Percentiles rank a stretch among this genome's conserved stretches.
Conservation (phyloP, 2,797 vertebrate species). For the Phalanger gymnotis region DNA sequence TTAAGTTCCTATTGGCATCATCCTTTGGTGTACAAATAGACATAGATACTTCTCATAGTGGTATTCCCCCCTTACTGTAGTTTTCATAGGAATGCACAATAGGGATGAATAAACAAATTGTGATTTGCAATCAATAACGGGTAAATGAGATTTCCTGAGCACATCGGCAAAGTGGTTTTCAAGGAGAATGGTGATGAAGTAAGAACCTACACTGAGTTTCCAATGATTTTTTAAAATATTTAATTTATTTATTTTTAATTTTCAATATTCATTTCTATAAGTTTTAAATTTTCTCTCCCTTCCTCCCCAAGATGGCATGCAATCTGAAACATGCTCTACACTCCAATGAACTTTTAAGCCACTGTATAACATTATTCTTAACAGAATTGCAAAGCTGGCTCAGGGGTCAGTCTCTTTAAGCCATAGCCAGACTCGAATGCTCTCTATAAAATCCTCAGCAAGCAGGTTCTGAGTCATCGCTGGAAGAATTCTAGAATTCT, state of each 20-base stretch:
- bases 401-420: background rate
- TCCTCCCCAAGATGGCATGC: too few relatives aligned
- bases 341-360: background rate
- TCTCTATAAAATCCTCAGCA: background rate
- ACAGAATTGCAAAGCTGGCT: background rate
- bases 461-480: background rate
- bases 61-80: background rate
- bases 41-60: too few relatives aligned
- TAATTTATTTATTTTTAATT: too few relatives aligned
- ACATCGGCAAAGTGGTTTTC: slow-evolving; percentile 48
- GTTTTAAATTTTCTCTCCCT: too few relatives aligned
- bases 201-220: slow-evolving; percentile 26
- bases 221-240: too few relatives aligned
- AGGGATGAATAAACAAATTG: slow-evolving; percentile 46
- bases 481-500: background rate
- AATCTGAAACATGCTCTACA: too few relatives aligned
- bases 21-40: rapidly evolving
- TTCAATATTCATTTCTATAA: too few relatives aligned
- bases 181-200: slow-evolving; percentile 16
- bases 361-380: background rate
- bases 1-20: background rate
- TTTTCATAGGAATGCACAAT: background rate
- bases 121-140: slow-evolving; percentile 22
- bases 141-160: slow-evolving; percentile 11
- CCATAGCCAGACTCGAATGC: background rate